Conservation (phyloP, 2,113 vertebrate species). For the Malurus melanocephalus region DNA sequence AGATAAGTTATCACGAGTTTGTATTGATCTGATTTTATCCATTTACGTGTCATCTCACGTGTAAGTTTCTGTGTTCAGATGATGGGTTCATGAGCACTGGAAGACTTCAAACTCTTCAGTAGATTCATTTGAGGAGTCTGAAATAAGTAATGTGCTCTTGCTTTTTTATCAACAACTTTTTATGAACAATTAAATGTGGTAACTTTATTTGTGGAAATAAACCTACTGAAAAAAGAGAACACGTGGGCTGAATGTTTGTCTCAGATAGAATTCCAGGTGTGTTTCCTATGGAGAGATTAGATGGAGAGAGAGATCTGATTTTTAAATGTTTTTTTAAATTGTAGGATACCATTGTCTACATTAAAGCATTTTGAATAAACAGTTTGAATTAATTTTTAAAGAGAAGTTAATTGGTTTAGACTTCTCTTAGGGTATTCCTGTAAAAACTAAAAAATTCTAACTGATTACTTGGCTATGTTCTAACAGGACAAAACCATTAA, state of each 20-base stretch:
- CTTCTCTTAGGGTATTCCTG: not conserved
- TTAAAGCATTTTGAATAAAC: not conserved
- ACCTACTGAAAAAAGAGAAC: not conserved
- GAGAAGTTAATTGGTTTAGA: not conserved
- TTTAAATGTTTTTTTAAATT: not conserved
- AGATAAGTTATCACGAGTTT: not conserved
- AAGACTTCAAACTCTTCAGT: not conserved
- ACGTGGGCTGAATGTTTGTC: not conserved
- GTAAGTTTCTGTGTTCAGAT: not conserved
- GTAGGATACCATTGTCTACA: not conserved
- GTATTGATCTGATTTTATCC: not conserved
- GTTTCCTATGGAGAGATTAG: not conserved
- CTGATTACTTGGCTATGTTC: not conserved
- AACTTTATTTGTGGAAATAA: not conserved
- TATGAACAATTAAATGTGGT: not conserved
- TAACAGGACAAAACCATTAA: not conserved
- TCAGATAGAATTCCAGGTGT: not conserved
- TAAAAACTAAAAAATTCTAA: not conserved
- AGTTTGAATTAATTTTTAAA: not conserved
- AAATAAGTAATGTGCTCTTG: not conserved
- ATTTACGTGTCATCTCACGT: not conserved
- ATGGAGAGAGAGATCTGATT: not conserved
- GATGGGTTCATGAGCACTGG: not conserved
- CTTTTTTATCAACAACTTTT: not conserved
- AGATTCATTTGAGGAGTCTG: not conserved